phyloP scores from a whole-genome alignment of 2,888 invertebrate species.

The Pseudococcus jackbeardsleyi region DNA sequence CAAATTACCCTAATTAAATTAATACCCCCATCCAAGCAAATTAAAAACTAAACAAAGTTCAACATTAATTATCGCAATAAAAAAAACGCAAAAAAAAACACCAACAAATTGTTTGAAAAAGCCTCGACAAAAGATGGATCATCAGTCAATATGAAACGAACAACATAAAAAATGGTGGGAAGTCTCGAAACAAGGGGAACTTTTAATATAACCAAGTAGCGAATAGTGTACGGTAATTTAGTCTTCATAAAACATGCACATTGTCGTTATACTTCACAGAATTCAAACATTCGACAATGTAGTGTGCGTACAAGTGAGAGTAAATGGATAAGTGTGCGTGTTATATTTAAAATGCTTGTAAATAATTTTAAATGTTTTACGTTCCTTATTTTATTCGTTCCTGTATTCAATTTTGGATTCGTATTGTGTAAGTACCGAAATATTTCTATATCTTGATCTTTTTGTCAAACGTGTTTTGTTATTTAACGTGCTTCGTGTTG shows the following conservation, averaged over 20 bases:
- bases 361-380: slow-evolving; percentile 53
- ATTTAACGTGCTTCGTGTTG: too few species aligned
- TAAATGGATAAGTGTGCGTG: slow-evolving; percentile 50
- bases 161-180: slow-evolving; percentile 55
- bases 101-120: slow-evolving; percentile 18
- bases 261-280: slow-evolving; percentile 57
- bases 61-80: slow-evolving; percentile 23
- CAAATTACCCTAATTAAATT: slow-evolving; percentile 33
- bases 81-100: background rate
- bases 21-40: background rate
- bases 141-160: slow-evolving; percentile 49
- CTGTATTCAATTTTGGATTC: slow-evolving; percentile 34
- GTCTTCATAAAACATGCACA: slow-evolving; percentile 62
- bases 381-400: slow-evolving; percentile 21
- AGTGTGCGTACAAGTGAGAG: slow-evolving; percentile 43
- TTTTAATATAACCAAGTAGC: slow-evolving; percentile 59
- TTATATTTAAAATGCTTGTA: slow-evolving; percentile 55
- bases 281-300: slow-evolving; percentile 30
- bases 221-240: slow-evolving; percentile 61
- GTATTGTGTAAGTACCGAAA: slow-evolving; percentile 45
- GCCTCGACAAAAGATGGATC: slow-evolving; percentile 43
- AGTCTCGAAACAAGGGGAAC: slow-evolving; percentile 57
- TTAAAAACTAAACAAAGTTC: background rate
- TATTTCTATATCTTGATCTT: background rate
- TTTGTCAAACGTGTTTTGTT: background rate